A percentile compares a stretch with the other conserved stretches of the same genome.
Conservation (phyloP, 2,113 vertebrate genomes). For the Vombatus ursinus region DNA sequence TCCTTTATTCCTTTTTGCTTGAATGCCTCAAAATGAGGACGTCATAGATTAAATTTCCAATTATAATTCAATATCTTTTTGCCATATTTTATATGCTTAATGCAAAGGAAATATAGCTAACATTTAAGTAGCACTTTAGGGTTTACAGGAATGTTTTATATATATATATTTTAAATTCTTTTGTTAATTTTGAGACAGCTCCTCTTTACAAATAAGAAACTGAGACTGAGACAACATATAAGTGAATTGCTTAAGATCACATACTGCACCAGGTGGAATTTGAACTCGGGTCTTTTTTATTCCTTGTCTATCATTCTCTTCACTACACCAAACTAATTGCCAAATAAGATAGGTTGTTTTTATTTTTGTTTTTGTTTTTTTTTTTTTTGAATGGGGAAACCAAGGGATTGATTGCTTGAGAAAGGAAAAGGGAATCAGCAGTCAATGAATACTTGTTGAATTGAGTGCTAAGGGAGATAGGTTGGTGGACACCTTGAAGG, state of each 20-base stretch:
- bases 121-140: neutral
- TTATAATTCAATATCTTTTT: neutral
- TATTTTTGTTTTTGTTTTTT: too few species aligned
- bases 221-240: neutral
- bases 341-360: neutral
- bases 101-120: constrained; percentile 32
- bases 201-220: neutral
- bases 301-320: neutral
- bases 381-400: neutral
- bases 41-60: neutral
- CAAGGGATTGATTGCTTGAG: neutral
- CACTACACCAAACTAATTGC: neutral
- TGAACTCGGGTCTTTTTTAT: neutral
- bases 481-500: neutral
- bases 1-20: constrained; percentile 29
- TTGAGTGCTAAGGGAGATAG: neutral
- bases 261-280: neutral
- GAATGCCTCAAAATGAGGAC: constrained; percentile 5
- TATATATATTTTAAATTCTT: neutral
- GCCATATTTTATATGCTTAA: constrained; percentile 22
- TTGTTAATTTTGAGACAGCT: neutral
- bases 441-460: neutral
- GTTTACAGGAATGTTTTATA: neutral
- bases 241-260: neutral
- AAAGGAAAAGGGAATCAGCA: neutral